Base-by-base conservation (phyloP, 2,888 invertebrate species). In the Polyommatus icarus region DNA sequence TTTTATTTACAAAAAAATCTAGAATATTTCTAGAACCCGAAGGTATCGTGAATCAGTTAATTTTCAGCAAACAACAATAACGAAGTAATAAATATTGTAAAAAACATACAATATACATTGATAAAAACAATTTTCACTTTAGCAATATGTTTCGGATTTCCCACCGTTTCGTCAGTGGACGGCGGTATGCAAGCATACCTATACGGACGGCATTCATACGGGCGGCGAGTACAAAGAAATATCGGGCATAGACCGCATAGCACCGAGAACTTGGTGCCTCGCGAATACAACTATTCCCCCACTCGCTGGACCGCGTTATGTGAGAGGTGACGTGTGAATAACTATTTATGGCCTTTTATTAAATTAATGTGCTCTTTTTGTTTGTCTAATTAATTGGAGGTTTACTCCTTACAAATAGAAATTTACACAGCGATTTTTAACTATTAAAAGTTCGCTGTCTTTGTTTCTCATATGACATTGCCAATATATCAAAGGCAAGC, bases 161-260 rank as follows among this genome's bases (percentile, higher is more conserved):
- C 83, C 84, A 83, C 82, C 81, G 83, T 86, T 85, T 86, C 86
- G 85, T 85, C 85, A 86, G 80, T 80, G 83, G 83, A 82, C 81
- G 82, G 81, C 81, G 85, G 87, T 84, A 87, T 86, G 85, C 85
- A 82, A 79, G 82, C 84, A 84, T 84, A 81, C 84, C 85, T 83
- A 82, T 84, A 84, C 81, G 87, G 85, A 84, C 83, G 87, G 83
- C 82, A 89, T 89, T 86, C 87, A 83, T 82, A 83, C 82, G 79
- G 83, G 84, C 92, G 93, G 93, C 88, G 82, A 82, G 79, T 85
- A 88, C 92, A 94, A 94, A 94, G 92, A 87, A 86, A 88, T 90
- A 83, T 84, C 89, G 83, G 83, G 83, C 90, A 92, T 93, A 89
- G 85, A 83, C 85, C 81, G 90, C 88, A 94, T 94, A 91, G 86